Evolutionary conservation across 2,113 vertebrate species (phyloP).

Genomic region (Zosterops borbonicus): DNA sequence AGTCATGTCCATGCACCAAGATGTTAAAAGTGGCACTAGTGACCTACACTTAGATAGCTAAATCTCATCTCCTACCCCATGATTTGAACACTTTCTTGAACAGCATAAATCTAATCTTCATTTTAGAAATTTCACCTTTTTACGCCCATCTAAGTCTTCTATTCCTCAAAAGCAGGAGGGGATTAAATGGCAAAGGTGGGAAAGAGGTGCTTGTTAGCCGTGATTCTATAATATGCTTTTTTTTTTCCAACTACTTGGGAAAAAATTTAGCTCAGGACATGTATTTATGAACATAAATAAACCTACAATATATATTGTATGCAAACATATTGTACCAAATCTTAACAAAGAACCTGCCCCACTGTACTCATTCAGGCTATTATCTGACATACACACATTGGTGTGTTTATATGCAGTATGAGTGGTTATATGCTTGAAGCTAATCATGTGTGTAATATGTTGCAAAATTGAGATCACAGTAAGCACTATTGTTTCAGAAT

Average conservation of each 20-base stretch:
- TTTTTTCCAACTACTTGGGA: neutral
- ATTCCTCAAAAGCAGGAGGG: neutral
- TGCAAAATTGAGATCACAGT: neutral
- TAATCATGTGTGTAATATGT: neutral
- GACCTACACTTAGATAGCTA: neutral
- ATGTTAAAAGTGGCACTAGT: neutral
- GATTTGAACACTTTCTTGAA: neutral
- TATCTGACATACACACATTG: neutral
- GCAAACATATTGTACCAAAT: neutral
- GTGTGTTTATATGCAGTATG: neutral
- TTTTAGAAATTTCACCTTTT: neutral
- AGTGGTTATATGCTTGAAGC: neutral
- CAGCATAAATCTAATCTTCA: neutral
- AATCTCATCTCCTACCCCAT: neutral
- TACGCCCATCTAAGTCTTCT: neutral
- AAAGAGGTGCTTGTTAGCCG: rapidly evolving
- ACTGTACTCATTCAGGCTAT: neutral
- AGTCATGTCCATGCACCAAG: neutral
- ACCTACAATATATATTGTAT: neutral
- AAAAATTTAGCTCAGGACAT: neutral
- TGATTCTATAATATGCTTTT: neutral
- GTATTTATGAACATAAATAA: neutral
- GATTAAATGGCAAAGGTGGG: neutral
- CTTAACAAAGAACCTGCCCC: neutral
- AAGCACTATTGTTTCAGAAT: neutral